phyloP scores from a whole-genome alignment of 2,113 vertebrate species.

The Azemiops feae region DNA sequence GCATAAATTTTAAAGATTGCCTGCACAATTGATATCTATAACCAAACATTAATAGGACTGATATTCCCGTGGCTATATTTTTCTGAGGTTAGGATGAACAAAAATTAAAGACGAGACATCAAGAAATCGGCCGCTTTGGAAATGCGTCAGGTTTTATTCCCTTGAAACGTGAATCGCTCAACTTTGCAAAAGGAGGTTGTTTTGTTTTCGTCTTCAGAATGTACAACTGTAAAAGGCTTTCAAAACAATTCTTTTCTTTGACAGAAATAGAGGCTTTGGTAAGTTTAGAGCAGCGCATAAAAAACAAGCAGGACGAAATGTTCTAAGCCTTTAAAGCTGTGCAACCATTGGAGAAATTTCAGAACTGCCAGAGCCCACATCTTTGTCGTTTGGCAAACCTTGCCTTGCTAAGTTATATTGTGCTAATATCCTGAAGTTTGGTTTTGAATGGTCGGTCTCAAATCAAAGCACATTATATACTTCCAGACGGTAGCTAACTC shows the following conservation, averaged over 20 bases:
- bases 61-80: not conserved
- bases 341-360: not conserved
- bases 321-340: not conserved
- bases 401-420: not conserved
- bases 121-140: not conserved
- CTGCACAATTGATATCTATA: not conserved
- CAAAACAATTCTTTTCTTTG: not conserved
- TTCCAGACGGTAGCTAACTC: not conserved
- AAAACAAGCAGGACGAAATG: not conserved
- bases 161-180: not conserved
- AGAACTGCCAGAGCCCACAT: not conserved
- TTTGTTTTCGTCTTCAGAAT: not conserved
- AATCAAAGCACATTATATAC: not conserved
- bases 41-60: not conserved
- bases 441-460: not conserved
- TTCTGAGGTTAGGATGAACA: not conserved
- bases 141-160: not conserved
- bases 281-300: not conserved
- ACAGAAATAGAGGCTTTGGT: not conserved
- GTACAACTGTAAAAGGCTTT: not conserved
- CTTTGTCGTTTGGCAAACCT: not conserved
- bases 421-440: not conserved
- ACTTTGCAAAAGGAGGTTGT: not conserved
- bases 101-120: not conserved
- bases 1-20: not conserved